Conservation (phyloP, 1,140 invertebrate genomes). For the Hypsibius dujardini region DNA sequence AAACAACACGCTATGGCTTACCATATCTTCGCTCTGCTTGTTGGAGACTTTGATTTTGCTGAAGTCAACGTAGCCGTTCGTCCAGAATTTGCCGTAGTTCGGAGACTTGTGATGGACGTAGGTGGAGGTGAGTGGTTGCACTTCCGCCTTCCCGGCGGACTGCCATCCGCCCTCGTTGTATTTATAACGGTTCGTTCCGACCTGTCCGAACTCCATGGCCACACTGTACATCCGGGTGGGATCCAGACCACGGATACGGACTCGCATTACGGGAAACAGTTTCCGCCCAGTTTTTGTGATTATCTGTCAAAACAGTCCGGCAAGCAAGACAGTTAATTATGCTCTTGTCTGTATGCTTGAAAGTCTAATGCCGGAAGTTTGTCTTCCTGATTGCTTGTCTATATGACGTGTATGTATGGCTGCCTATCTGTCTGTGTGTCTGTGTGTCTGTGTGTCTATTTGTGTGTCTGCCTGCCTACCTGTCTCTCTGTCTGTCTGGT, state of each 20-base stretch:
- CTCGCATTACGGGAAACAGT: conserved; percentile 92
- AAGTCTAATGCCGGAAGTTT: too few relatives aligned
- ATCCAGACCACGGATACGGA: conserved; percentile 64
- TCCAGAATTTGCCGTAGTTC: conserved; percentile 91
- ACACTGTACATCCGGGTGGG: conserved; percentile 84
- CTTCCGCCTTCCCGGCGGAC: conserved; percentile 75
- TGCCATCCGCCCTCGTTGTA: conserved; percentile 97
- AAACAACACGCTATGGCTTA: too few relatives aligned
- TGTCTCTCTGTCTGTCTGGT: too few relatives aligned
- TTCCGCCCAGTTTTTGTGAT: conserved; percentile 24
- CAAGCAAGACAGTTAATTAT: too few relatives aligned
- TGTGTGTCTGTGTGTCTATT: too few relatives aligned
- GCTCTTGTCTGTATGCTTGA: too few relatives aligned
- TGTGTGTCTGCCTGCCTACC: too few relatives aligned
- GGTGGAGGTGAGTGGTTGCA: conserved; percentile 55
- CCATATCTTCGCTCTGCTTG: conserved; percentile 58
- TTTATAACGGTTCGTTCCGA: conserved; percentile 82
- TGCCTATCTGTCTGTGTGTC: too few relatives aligned
- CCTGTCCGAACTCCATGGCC: conserved; percentile 77
- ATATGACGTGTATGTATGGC: too few relatives aligned
- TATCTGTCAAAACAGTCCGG: too few relatives aligned
- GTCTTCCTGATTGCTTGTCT: too few relatives aligned
- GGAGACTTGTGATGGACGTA: conserved; percentile 90
- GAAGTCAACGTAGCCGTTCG: conserved; percentile 85
- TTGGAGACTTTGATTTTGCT: conserved; percentile 95